Evolutionary conservation across 2,888 invertebrate species (phyloP).

Genomic region (Conops quadrifasciatus): DNA sequence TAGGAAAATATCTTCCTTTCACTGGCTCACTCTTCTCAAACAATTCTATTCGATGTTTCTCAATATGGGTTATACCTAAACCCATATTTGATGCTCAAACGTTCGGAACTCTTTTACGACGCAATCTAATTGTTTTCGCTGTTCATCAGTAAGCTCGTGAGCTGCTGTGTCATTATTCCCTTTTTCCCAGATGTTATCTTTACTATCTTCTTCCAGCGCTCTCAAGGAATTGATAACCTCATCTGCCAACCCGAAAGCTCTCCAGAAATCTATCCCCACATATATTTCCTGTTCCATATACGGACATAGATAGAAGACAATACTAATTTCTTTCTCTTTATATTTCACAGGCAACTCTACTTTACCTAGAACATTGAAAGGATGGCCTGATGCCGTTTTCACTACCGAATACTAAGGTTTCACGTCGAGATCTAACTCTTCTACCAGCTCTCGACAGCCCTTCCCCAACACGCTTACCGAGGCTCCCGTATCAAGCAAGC

Average conservation of each 20-base stretch:
- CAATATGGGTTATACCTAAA: no score
- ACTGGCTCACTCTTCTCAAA: no score
- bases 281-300: conserved; percentile 30
- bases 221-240: not conserved
- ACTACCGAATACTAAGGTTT: not conserved
- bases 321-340: not conserved
- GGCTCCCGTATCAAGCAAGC: not conserved
- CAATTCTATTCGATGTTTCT: no score
- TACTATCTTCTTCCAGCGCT: no score
- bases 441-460: not conserved
- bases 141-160: conserved; percentile 5
- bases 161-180: not conserved
- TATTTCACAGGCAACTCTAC: no score
- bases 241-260: conserved; percentile 29
- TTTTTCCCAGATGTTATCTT: no score
- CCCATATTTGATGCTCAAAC: no score
- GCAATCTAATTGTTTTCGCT: conserved; percentile 16
- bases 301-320: conserved; percentile 24
- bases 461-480: conserved; percentile 1
- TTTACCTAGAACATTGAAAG: not conserved
- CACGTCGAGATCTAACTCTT: not conserved
- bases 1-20: no score
- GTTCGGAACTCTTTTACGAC: conserved; percentile 13
- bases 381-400: not conserved
- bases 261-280: conserved; percentile 40